Percentiles rank a stretch among this genome's conserved stretches.
These are phyloP conservation scores for Lerista edwardsae DNA, from an alignment of 2,797 vertebrate genomes.

Conservation along the genomic window DNA sequence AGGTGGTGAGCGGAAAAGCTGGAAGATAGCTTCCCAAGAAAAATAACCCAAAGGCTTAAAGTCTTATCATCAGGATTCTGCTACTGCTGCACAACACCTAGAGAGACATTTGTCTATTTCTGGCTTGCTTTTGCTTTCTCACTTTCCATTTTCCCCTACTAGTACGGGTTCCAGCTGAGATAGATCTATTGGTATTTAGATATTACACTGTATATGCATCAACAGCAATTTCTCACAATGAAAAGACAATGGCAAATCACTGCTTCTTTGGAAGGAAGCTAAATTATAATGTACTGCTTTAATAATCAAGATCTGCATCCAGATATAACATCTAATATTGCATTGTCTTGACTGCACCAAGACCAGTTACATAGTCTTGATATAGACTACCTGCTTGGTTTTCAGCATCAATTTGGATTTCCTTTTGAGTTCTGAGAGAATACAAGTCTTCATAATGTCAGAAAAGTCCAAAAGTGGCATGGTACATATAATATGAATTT, in stretches of 20 bases:
- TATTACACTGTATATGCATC: neutral
- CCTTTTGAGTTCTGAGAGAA: too few species aligned
- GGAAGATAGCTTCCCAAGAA: constrained; percentile 52
- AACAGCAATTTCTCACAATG: neutral
- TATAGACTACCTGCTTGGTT: neutral
- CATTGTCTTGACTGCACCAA: neutral
- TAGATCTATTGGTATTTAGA: neutral
- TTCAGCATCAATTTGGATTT: neutral
- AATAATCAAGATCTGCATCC: neutral
- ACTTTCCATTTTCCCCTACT: neutral
- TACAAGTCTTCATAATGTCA: neutral
- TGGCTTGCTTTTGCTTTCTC: neutral
- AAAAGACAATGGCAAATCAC: neutral
- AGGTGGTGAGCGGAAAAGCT: constrained; percentile 37
- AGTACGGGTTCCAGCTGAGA: neutral
- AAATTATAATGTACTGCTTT: neutral
- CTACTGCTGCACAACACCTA: constrained; percentile 58
- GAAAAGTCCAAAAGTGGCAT: neutral
- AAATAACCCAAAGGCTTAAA: constrained; percentile 63
- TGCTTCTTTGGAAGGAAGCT: neutral
- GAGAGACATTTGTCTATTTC: constrained; percentile 30
- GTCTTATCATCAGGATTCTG: constrained; percentile 56
- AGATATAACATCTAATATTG: neutral
- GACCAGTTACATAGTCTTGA: neutral
- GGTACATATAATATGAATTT: neutral